Evolutionary conservation across 2,797 vertebrate species (phyloP), one percentile per base, ranked within the genome.

Genomic region (Pipistrellus pygmaeus): DNA sequence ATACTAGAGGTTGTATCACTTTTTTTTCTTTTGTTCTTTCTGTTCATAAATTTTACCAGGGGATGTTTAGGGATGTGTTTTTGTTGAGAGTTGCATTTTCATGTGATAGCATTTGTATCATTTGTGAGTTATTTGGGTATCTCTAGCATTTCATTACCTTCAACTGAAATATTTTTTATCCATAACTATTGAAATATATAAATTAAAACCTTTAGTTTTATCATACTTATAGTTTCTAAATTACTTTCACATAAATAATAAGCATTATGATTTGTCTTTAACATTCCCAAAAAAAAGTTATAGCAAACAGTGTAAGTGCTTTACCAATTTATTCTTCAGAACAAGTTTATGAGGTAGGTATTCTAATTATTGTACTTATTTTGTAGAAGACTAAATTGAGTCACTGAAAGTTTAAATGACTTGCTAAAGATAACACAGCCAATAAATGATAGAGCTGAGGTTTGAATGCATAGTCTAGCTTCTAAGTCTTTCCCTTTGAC

Each of bases 371-470:
- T 88, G 18, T 41, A 15, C 8, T 6, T 48, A 92, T 62, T 94
- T 90, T 80, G n/a, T 62, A 69, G 51, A 69, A 77, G 55, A 89
- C 30, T 77, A 72, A 88, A 86, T 53, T 51, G 62, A 91, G 41
- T 15, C 71, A 62, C n/a, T 87, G 15, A 90, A 84, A 46, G 11
- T 13, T 73, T 85, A 66, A 85, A n/a, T 84, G 71, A 80, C 7
- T 85, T 85, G 4, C 20, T 92, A 9, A 44, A 69, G 38, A 20
- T 55, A 87, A 71, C 20, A 84, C 32, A 93, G 60, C 10, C 55
- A 82, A 8, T 94, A n/a, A 71, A 6, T 76, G 21, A 20, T 73
- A 76, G 17, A 94, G 4, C 44, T 87, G 18, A 84, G 38, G 0
- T 90, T 88, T 51, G 20, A 86, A 82, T 78, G 35, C 78, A 68